Conservation (phyloP, 2,888 invertebrate species). For the Gymnoscelis rufifasciata region DNA sequence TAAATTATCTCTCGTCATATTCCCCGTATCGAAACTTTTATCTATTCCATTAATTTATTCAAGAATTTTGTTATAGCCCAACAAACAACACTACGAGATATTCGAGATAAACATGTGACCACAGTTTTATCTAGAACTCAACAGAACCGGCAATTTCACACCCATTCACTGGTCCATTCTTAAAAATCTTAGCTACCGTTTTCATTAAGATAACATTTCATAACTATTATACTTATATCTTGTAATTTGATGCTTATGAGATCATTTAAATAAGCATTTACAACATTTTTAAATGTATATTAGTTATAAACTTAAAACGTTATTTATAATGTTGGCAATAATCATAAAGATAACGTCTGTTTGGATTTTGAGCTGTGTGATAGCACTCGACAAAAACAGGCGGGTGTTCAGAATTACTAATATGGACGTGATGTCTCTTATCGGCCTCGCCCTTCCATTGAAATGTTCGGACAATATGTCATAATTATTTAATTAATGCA, state of each 20-base stretch:
- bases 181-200: conserved; percentile 19
- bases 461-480: conserved; percentile 72
- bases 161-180: conserved; percentile 2
- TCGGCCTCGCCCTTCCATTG: conserved; percentile 64
- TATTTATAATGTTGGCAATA: conserved; percentile 11
- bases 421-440: conserved; percentile 49
- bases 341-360: conserved; percentile 13
- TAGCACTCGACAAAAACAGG: not conserved
- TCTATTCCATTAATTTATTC: conserved; percentile 22
- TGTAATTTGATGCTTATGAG: conserved; percentile 21
- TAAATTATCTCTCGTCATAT: too few relatives aligned
- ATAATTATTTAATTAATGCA: conserved; percentile 77
- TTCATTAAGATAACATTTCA: conserved; percentile 23
- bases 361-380: conserved; percentile 2
- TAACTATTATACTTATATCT: conserved; percentile 16
- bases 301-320: not conserved
- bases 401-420: conserved; percentile 51
- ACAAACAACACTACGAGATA: conserved; percentile 24
- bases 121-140: conserved; percentile 18
- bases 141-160: conserved; percentile 13
- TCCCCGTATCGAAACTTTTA: too few relatives aligned
- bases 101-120: conserved; percentile 22
- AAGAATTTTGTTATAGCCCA: conserved; percentile 23
- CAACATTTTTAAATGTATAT: conserved; percentile 14
- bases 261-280: conserved; percentile 5